phyloP scores from a whole-genome alignment of 2,797 vertebrate species.

The Sandelia bainsii region DNA sequence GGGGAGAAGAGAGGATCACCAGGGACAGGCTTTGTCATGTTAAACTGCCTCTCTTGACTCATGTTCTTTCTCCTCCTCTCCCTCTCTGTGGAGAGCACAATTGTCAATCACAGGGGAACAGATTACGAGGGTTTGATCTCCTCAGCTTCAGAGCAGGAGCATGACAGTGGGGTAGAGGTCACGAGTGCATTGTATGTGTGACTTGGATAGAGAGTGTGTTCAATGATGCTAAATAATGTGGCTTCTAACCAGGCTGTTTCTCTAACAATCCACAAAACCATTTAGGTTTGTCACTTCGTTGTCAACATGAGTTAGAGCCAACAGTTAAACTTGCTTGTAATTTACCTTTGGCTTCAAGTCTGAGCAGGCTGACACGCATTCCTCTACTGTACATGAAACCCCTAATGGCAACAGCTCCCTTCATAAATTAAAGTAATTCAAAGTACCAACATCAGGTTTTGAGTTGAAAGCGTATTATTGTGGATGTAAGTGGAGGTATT shows the following conservation, averaged over 20 bases:
- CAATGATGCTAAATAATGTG: conserved; percentile 47
- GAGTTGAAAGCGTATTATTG: conserved; percentile 54
- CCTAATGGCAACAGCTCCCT: conserved; percentile 40
- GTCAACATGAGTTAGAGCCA: conserved; percentile 62
- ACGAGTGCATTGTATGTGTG: conserved; percentile 42
- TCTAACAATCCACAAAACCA: conserved; percentile 34
- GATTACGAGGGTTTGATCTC: conserved; percentile 80
- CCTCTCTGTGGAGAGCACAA: conserved; percentile 65
- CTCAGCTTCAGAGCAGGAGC: conserved; percentile 66
- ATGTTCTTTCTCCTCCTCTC: conserved; percentile 52
- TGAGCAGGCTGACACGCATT: conserved; percentile 61
- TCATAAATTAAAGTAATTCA: conserved; percentile 73
- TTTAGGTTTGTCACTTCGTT: conserved; percentile 52
- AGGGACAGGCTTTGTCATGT: conserved; percentile 82
- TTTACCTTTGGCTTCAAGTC: conserved; percentile 58
- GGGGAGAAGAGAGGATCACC: conserved; percentile 71
- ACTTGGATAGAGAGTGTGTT: conserved; percentile 8
- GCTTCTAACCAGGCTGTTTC: conserved; percentile 21
- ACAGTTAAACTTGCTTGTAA: conserved; percentile 61
- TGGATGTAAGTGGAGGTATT: conserved; percentile 58
- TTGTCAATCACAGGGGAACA: conserved; percentile 73
- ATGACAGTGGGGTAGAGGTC: conserved; percentile 64
- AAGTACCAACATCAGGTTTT: conserved; percentile 47
- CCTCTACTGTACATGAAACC: conserved; percentile 45
- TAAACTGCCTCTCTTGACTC: conserved; percentile 68